Evolutionary conservation across 2,113 vertebrate genomes (phyloP).

Genomic region (Bubo bubo): DNA sequence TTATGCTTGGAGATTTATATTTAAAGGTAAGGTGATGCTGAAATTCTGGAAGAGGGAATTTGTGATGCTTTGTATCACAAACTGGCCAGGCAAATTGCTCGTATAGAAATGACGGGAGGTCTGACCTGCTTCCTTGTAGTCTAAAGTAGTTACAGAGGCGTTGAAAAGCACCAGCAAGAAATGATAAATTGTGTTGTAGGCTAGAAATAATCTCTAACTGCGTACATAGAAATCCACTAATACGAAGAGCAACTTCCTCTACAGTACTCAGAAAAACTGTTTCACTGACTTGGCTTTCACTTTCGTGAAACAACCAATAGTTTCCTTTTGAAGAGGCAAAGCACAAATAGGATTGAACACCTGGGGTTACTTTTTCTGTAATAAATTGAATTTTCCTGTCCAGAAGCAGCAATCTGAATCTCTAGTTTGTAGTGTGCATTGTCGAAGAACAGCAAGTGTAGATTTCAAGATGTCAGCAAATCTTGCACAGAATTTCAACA

Average conservation of each 20-base stretch:
- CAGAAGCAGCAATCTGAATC: neutral
- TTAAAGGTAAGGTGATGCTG: neutral
- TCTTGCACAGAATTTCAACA: neutral
- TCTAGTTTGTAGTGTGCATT: neutral
- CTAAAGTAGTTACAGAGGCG: neutral
- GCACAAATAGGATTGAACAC: neutral
- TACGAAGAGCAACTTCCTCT: constrained; percentile 40
- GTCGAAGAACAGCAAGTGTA: neutral
- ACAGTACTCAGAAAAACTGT: constrained; percentile 23
- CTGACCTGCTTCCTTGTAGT: neutral
- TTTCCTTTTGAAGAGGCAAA: constrained; percentile 12
- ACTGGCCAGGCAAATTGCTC: neutral
- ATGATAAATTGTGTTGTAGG: neutral
- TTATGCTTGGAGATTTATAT: neutral
- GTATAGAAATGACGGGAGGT: neutral
- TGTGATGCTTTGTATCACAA: neutral
- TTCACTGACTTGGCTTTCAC: constrained; percentile 40
- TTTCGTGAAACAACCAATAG: neutral
- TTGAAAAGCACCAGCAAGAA: neutral
- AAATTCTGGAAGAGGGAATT: neutral
- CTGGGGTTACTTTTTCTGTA: neutral
- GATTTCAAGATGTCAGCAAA: neutral
- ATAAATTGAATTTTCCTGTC: constrained; percentile 13
- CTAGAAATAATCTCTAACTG: neutral
- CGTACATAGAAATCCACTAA: constrained; percentile 22